Evolutionary conservation across 2,113 vertebrate species (phyloP), one percentile per base, ranked within the genome.

Genomic region (Tichodroma muraria): DNA sequence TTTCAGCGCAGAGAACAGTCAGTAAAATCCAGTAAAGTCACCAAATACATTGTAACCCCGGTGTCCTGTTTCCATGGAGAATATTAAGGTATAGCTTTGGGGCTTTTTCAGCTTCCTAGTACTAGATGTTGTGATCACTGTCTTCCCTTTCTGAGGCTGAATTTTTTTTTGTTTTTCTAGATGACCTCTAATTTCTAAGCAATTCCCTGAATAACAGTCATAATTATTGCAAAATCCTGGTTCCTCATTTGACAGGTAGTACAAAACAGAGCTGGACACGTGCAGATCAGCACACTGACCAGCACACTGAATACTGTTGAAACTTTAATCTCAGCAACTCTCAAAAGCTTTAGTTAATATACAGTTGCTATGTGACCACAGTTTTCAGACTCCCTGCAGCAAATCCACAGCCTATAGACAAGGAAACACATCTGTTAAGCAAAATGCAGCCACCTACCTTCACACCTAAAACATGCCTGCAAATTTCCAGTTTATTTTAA

Each of bases 291-390:
- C 85, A 88, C 7, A 4, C 6, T 94, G 94, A 95, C 81, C 71
- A 63, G 56, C 31, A 65, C 42, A 21, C 14, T 49, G 71, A 84
- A 85, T 73, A 37, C 52, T 70, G 33, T 27, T 83, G 76, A 85
- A 90, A 75, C 52, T 88, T 88, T 77, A 88, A 83, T 88, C 63
- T 80, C 56, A 88, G 78, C 42, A 94, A 24, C 13, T 45, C 47
- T 77, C 63, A 73, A 95, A 87, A 85, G 61, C 64, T 63, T 88
- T 85, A 23, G 72, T 91, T 85, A 95, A 90, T 70, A 95, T 20
- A 70, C 52, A 78, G 66, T 64, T 13, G 0, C 54, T 80, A 3
- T 14, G 79, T 65, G 85, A 85, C 42, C 23, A 27, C 24, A 60
- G 85, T 52, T 95, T 76, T 88, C 78, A 77, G 66, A 47, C 37